Percentiles rank a stretch among this genome's conserved stretches.
Conservation (phyloP, 2,888 invertebrate genomes). For the Brachynemurus nebulosus region DNA sequence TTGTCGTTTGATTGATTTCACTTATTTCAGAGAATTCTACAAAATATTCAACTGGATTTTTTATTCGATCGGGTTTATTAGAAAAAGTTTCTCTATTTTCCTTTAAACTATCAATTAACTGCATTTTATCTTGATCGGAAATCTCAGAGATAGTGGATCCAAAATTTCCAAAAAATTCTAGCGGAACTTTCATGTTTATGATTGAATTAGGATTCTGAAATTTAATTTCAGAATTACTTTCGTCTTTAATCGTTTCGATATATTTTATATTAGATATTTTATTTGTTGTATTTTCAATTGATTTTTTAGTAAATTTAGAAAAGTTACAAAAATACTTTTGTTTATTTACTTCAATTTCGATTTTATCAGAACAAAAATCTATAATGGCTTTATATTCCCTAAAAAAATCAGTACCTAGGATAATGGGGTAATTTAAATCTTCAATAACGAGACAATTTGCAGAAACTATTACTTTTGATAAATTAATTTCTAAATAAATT, state of each 20-base stretch:
- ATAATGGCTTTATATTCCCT: not conserved
- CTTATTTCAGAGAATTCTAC: not conserved
- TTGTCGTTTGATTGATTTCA: not conserved
- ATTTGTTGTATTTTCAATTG: too few relatives aligned
- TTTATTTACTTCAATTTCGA: not conserved
- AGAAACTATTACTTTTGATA: not conserved
- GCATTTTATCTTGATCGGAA: not conserved
- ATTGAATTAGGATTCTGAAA: too few relatives aligned
- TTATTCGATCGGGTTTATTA: not conserved
- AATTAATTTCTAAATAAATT: not conserved
- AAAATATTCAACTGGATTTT: not conserved
- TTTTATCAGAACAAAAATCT: not conserved
- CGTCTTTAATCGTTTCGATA: too few relatives aligned
- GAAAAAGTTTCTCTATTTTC: not conserved
- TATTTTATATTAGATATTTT: too few relatives aligned
- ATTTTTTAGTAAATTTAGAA: too few relatives aligned
- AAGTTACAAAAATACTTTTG: too few relatives aligned
- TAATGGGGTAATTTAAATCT: not conserved
- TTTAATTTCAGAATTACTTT: too few relatives aligned
- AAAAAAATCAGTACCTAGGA: slow-evolving; percentile 1
- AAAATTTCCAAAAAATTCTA: not conserved
- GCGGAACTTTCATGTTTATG: too few relatives aligned
- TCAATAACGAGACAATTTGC: not conserved
- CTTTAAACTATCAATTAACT: not conserved
- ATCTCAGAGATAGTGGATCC: not conserved